Base-by-base conservation (phyloP, 2,888 invertebrate species). In the Oscheius onirici region DNA sequence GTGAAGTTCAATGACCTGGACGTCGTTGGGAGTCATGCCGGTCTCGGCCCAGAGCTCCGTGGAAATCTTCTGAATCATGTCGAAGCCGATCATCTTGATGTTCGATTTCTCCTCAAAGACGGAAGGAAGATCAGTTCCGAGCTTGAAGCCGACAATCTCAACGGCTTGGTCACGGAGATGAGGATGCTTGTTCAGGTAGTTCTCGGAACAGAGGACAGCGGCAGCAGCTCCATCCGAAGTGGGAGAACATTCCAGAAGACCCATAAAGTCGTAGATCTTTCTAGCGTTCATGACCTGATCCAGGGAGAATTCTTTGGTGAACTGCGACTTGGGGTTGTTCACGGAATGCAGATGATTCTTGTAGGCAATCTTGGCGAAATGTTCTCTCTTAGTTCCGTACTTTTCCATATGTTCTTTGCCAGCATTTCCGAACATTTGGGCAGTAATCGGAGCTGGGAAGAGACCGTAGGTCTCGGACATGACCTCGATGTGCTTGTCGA, bases 191-290 rank as follows among this genome's bases (percentile, higher is more conserved):
- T 78, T 79, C 1, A 99, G 95, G 88, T 95, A 99, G 15, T 92
- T 92, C 89, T 97, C 96, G 11, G 93, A 94, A 77, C 93, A 95
- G 51, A 99, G 85, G 73, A 99, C 91, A 0, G 93, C 96, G 26
- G 96, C 95, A 26, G 95, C 97, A 0, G 95, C 92, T n/a, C 99
- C 99, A 89, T 99, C 97, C 57, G 96, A 97, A 0, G 97, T 99
- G 0, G 97, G 97, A 87, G 89, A 89, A 89, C 99, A 99, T 88
- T 97, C 96, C 13, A 97, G 90, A 88, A 97, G 96, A 1, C 97
- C 99, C 57, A 99, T 90, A 0, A 95, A 94, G 2, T 94, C 95
- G 89, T 93, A 94, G 77, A 99, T 92, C 87, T 91, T 91, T n/a
- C 94, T 93, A 0, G 97, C 94, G 13, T 92, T 92, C 88, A 93